Base-by-base conservation (phyloP, 1,140 invertebrate genomes). In the Heliconius congener region DNA sequence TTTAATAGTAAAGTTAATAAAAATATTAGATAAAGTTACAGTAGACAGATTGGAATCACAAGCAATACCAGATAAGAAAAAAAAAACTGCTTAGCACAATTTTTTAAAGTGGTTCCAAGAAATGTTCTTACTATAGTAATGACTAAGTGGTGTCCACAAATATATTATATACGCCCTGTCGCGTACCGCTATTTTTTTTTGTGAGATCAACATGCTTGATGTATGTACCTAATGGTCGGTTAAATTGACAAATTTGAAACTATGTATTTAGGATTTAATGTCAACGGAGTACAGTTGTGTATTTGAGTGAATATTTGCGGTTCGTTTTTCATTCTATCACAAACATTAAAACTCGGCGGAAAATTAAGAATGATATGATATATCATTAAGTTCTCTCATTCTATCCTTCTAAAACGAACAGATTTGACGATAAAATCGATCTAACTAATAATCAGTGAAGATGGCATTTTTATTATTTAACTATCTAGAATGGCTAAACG, bases 21-120 rank as follows among this genome's bases (percentile, higher is more conserved):
- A n/a, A 57, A 23, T n/a, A 57, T n/a, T 46, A 57, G 19, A 23
- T 19, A 57, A 57, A 57, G 19, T 23, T 23, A 23, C 3, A 1
- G n/a, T 57, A 66, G 13, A 66, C 23, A 66, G 11, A 66, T 66
- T 13, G 60, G 23, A 16, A 4, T 66, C 27, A 23, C 60, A 16
- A 27, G 27, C 19, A 60, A 66, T 66, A 30, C 3, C 3, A 27
- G 60, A 66, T 66, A 66, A 66, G 11, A 66, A 0, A 18, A 66
- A 66, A 66, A 66, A 66, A 66, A 66, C 9, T 16, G 27, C 27
- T 27, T 30, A 66, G 23, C n/a, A 13, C 8, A n/a, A 66, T 23
- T 66, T 27, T 66, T 66, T 27, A 23, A 66, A 66, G 27, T 57
- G 71, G 55, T 70, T 78, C 77, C 42, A 46, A 78, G 72, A 78